These are phyloP conservation scores for Arenaria interpres DNA, from an alignment of 2,113 vertebrate genomes.

Conservation along the genomic window DNA sequence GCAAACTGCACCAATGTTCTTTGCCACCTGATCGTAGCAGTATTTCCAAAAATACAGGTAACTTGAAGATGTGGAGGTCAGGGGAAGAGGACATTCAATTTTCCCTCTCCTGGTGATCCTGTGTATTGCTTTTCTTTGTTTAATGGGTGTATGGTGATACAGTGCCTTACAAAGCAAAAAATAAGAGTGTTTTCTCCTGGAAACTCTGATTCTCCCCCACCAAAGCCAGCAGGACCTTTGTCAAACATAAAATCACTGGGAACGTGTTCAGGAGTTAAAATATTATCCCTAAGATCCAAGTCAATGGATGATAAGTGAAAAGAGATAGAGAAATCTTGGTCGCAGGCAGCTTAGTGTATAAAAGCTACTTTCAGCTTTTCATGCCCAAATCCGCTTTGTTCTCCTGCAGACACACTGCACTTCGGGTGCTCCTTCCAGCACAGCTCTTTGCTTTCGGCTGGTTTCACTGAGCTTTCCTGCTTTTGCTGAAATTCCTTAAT, in stretches of 20 bases:
- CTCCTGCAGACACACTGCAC: neutral
- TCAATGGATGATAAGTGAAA: neutral
- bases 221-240: neutral
- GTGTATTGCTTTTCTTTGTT: neutral
- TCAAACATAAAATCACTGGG: neutral
- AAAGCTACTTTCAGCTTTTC: conserved; percentile 11
- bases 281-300: neutral
- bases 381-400: neutral
- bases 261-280: neutral
- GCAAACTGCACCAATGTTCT: neutral
- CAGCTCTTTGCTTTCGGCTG: neutral
- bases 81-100: neutral
- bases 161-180: neutral
- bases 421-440: neutral
- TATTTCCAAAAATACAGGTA: neutral
- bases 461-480: neutral
- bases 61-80: neutral
- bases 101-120: neutral
- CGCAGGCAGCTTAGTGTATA: neutral
- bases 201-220: neutral
- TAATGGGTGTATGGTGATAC: too few relatives aligned
- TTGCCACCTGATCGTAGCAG: neutral
- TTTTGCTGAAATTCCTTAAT: neutral
- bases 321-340: neutral
- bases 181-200: neutral